Conservation (phyloP, 2,797 vertebrate species). For the Enoplosus armatus region DNA sequence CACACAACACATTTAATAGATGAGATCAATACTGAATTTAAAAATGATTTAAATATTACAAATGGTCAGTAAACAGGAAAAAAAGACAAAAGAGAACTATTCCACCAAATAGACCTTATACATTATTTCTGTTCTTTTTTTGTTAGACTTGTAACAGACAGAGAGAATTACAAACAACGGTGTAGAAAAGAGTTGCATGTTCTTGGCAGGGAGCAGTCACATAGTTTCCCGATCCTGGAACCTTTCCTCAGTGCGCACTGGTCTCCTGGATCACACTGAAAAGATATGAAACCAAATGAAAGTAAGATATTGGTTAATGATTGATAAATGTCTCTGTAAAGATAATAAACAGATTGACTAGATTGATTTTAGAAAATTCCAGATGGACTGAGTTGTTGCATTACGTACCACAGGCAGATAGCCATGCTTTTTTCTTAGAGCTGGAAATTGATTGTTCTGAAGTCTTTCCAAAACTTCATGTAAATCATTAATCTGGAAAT, state of each 20-base stretch:
- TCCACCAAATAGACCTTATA: neutral
- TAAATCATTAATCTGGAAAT: constrained; percentile 77
- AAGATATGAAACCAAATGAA: constrained; percentile 5
- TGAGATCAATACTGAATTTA: neutral
- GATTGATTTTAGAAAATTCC: neutral
- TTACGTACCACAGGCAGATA: constrained; percentile 73
- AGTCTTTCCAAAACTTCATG: constrained; percentile 77
- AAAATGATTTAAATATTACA: constrained; percentile 24
- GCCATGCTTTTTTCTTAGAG: constrained; percentile 72
- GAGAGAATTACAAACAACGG: constrained; percentile 82
- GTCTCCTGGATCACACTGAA: constrained; percentile 82
- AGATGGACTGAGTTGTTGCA: neutral
- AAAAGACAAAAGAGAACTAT: neutral
- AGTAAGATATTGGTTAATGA: neutral
- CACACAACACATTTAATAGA: constrained; percentile 44
- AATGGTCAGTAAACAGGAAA: neutral
- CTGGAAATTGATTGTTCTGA: constrained; percentile 72
- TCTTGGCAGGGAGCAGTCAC: constrained; percentile 83
- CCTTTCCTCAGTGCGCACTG: constrained; percentile 85
- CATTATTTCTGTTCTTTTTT: neutral
- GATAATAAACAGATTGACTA: neutral
- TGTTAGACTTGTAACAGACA: neutral
- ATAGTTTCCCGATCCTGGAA: constrained; percentile 85
- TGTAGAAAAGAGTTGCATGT: constrained; percentile 84
- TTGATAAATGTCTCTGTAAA: neutral